Evolutionary conservation across 2,113 vertebrate genomes (phyloP).

Genomic region (Platanista minor): DNA sequence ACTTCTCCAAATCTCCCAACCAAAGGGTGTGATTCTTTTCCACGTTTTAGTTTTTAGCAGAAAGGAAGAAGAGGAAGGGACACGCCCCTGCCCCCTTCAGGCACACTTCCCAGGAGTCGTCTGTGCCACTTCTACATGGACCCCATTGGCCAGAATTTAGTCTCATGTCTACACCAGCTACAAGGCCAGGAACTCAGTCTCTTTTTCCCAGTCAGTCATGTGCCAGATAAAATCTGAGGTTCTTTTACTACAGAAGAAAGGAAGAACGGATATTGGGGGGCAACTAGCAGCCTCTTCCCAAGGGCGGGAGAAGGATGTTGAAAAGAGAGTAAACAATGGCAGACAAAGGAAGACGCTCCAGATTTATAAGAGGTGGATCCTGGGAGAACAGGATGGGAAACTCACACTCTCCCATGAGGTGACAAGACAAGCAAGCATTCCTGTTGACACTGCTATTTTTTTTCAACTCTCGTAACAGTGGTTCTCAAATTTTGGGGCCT

Average conservation of each 20-base stretch:
- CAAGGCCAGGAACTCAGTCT: background rate
- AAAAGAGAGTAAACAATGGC: background rate
- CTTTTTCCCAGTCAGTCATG: background rate
- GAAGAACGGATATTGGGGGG: background rate
- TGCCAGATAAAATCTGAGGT: background rate
- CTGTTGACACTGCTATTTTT: background rate
- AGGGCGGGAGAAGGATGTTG: background rate
- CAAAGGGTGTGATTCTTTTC: background rate
- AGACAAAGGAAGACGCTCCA: background rate
- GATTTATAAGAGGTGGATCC: background rate
- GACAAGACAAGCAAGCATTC: background rate
- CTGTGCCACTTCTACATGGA: background rate
- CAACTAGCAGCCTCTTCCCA: background rate
- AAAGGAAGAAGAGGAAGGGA: background rate
- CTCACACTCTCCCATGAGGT: background rate
- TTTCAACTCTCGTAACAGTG: background rate
- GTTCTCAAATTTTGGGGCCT: background rate
- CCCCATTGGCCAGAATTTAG: background rate
- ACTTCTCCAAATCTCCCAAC: background rate
- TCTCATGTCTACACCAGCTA: background rate
- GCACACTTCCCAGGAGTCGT: background rate
- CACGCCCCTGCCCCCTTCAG: background rate
- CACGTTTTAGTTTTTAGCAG: background rate
- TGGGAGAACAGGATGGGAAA: background rate
- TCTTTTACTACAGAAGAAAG: background rate